Base-by-base conservation (phyloP, 2,888 invertebrate species). In the Hecatera dysodea region DNA sequence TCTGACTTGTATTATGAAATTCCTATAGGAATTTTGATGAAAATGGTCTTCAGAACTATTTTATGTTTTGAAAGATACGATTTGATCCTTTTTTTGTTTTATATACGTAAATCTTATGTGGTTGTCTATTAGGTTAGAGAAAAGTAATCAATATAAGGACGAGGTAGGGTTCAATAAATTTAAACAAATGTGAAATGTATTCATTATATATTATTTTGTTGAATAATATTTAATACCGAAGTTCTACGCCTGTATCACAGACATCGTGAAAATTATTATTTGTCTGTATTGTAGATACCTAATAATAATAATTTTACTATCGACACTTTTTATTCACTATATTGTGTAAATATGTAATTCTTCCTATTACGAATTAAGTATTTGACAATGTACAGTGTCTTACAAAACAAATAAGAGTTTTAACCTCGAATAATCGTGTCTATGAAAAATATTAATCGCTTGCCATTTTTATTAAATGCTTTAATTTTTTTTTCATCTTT, bases 381-480 rank as follows among this genome's bases (percentile, higher is more conserved):
- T 79, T 83, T 63, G 86, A 86, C 87, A 86, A 83, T 91, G 90
- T 91, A 90, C 88, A 90, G 86, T 85, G 74, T 87, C 82, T 74
- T 80, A 74, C 48, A 71, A 82, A 76, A 72, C 78, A 78, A 60
- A 73, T 84, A 85, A 88, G 85, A 79, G 67, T 79, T 83, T 83
- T 86, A 86, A 52, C 72, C 92, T 93, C 92, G 91, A 93, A 93
- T 93, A 92, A 76, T 75, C 76, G 42, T 82, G 80, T 83, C 80
- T 76, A 85, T 81, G 70, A 86, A 82, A 82, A 82, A 82, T 83
- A 83, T 81, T 86, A 85, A 85, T 84, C 73, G 87, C 93, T 93
- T 94, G 93, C 94, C 94, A 92, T 92, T 90, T 86, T 81, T 76
- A 65, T 83, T 77, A 71, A 80, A 85, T 70, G 86, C 83, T 90